Percentiles rank a stretch among this genome's conserved stretches.
Evolutionary conservation across 1,140 invertebrate species (phyloP).

Genomic region (Aphaenogaster ashmeadi): DNA sequence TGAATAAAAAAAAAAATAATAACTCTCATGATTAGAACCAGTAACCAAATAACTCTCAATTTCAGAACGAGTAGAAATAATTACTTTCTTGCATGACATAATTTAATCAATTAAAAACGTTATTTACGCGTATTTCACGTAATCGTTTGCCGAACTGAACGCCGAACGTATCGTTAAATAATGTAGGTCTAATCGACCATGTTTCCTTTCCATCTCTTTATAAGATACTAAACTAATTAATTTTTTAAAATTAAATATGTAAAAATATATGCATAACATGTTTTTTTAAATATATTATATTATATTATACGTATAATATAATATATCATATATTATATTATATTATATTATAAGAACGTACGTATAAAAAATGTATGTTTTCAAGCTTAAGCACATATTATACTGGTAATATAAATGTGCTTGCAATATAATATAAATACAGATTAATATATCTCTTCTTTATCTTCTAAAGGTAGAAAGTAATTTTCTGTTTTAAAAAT

Average conservation of each 20-base stretch:
- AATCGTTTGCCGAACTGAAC: constrained; percentile 29
- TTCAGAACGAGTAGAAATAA: not conserved
- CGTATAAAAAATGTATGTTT: not conserved
- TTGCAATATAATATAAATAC: constrained; percentile 12
- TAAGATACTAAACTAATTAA: not conserved
- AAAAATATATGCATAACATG: not conserved
- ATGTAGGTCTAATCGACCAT: not conserved
- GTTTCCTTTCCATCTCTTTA: not conserved
- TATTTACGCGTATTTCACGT: not conserved
- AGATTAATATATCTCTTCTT: not conserved
- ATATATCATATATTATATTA: too few relatives aligned
- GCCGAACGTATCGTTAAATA: constrained; percentile 3
- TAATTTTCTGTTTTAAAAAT: not conserved
- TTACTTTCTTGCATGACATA: not conserved
- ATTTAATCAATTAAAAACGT: constrained; percentile 28
- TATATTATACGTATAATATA: too few relatives aligned
- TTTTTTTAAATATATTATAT: not conserved
- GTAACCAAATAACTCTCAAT: too few relatives aligned
- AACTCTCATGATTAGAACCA: not conserved
- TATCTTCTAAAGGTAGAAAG: not conserved
- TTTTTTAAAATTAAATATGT: constrained; percentile 9
- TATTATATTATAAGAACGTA: not conserved
- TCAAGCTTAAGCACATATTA: not conserved
- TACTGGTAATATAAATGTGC: not conserved
- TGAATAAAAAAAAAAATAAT: not conserved